phyloP scores from a whole-genome alignment of 2,113 vertebrate species.

The Burhinus oedicnemus region DNA sequence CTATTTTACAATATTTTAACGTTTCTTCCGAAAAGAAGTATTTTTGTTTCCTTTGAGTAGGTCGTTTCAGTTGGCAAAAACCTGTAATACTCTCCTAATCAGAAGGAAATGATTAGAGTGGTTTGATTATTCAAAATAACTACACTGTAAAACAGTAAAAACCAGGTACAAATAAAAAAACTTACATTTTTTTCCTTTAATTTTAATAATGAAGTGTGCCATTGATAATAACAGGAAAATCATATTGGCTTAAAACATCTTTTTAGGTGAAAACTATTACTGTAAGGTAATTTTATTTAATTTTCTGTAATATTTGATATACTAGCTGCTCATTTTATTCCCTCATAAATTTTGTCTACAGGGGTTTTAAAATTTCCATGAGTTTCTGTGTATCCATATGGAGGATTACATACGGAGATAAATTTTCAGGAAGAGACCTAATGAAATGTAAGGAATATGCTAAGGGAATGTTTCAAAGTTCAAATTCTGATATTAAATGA shows the following conservation, averaged over 20 bases:
- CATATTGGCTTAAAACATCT: neutral
- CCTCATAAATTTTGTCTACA: neutral
- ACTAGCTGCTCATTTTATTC: neutral
- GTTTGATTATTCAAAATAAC: neutral
- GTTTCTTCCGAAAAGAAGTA: neutral
- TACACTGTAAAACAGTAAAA: neutral
- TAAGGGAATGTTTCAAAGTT: neutral
- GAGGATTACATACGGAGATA: neutral
- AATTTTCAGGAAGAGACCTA: neutral
- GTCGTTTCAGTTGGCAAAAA: neutral
- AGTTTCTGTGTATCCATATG: neutral
- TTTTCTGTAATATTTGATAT: neutral
- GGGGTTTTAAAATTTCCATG: neutral
- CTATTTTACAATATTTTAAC: neutral
- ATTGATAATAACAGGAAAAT: neutral
- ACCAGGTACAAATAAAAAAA: neutral
- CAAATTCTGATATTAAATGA: neutral
- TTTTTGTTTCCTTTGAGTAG: neutral
- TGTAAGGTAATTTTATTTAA: neutral
- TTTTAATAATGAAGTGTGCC: neutral
- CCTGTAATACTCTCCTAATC: neutral
- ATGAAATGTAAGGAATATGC: neutral
- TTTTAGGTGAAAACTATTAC: neutral
- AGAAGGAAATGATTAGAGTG: neutral
- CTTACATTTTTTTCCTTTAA: accelerated